Base-by-base conservation (phyloP, 2,888 invertebrate species). In the Synanthedon formicaeformis region DNA sequence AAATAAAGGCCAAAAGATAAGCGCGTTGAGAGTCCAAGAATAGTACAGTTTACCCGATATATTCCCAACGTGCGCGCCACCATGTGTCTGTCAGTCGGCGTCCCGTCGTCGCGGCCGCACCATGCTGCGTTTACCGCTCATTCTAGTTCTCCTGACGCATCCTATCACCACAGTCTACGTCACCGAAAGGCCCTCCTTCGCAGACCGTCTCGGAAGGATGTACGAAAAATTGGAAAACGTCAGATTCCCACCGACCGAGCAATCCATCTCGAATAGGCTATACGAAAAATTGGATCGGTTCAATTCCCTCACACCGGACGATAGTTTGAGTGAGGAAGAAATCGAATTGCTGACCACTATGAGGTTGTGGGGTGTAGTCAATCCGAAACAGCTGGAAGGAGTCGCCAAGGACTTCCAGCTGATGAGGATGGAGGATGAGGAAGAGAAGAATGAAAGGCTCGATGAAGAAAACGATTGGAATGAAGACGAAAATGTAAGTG, bases 211-310 rank as follows among this genome's bases (percentile, higher is more conserved):
- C 16, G 78, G 79, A 55, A 71, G 70, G 55, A 62, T 81, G 2
- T 80, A 76, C 59, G 73, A 81, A 57, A 84, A 81, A 57, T 62
- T 86, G 0, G 83, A 86, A 56, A 70, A 68, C 41, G 61, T 84
- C 14, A 74, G 73, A 8, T 56, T 71, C 4, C 59, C 73, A 0
- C 73, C 76, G 0, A 40, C 52, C 14, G 61, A 57, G 40, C 61
- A 62, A 14, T 50, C 63, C 50, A 60, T 63, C 2, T 62, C 64
- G 1, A 71, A 73, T 4, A 75, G 70, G 51, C 61, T 81, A 16
- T 71, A 76, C 50, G 77, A 73, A 23, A 84, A 85, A 57, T 58
- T 84, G 27, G 79, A 79, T n/a, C 64, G 63, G 27, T 56, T 84
- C 3, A 81, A 84, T 56, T 70, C 82, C 0, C 55, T 85, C 6